Conservation (phyloP, 2,797 vertebrate genomes). For the Gymnodraco acuticeps region DNA sequence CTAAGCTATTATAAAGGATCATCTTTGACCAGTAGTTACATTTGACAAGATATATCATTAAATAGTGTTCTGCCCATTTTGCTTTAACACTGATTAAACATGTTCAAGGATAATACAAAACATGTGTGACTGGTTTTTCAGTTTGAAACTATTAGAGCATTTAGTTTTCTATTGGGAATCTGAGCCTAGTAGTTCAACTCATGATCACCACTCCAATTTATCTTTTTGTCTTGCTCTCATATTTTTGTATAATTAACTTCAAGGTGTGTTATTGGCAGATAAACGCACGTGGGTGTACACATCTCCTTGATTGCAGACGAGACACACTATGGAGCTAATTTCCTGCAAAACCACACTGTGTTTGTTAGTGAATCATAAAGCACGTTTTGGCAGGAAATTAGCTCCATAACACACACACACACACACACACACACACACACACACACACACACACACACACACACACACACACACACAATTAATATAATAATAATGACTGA, state of each 20-base stretch:
- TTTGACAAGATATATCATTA: too few species aligned
- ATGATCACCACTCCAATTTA: neutral
- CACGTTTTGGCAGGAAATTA: too few species aligned
- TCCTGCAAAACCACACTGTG: too few species aligned
- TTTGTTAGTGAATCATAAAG: too few species aligned
- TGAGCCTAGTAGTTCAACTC: neutral
- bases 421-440: too few species aligned
- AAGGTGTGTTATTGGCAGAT: constrained; percentile 1
- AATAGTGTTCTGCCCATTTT: neutral
- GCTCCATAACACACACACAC: too few species aligned
- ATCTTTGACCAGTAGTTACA: neutral
- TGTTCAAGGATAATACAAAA: neutral
- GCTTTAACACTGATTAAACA: neutral
- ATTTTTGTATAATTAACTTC: neutral
- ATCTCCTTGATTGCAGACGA: too few species aligned
- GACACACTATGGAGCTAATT: too few species aligned
- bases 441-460: too few species aligned
- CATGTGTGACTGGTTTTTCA: neutral
- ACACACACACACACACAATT: too few species aligned
- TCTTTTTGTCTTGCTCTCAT: too few species aligned
- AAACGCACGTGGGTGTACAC: neutral
- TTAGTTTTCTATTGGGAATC: neutral
- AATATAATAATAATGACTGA: too few species aligned
- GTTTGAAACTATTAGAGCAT: neutral
- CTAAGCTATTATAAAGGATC: neutral